phyloP scores from a whole-genome alignment of 2,888 invertebrate genomes.

The Protodeltote pygarga region DNA sequence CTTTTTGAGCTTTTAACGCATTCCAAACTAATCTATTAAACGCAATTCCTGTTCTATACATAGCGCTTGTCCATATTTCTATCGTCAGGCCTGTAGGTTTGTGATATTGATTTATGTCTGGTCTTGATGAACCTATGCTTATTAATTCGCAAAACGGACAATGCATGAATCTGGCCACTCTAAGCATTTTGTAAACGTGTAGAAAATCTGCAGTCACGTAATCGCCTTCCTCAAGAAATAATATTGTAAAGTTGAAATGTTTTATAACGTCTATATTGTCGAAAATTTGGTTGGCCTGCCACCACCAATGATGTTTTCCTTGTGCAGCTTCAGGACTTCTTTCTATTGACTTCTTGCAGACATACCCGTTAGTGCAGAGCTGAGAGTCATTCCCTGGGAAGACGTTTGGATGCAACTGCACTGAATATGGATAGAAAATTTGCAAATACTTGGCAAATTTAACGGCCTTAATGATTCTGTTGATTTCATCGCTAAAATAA shows the following conservation, averaged over 20 bases:
- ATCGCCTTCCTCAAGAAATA: constrained; percentile 57
- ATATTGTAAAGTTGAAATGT: constrained; percentile 40
- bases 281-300: constrained; percentile 62
- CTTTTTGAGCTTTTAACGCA: constrained; percentile 46
- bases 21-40: constrained; percentile 61
- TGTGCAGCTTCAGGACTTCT: constrained; percentile 53
- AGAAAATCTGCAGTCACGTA: constrained; percentile 61
- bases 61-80: constrained; percentile 48
- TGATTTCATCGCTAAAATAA: constrained; percentile 44
- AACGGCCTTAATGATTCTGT: constrained; percentile 37
- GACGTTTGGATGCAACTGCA: constrained; percentile 57
- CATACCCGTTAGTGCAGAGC: constrained; percentile 51
- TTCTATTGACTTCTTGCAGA: constrained; percentile 44
- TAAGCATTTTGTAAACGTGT: constrained; percentile 48
- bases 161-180: constrained; percentile 15
- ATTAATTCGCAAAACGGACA: constrained; percentile 60
- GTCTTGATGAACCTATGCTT: constrained; percentile 53
- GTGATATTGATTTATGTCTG: constrained; percentile 33
- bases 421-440: constrained; percentile 59
- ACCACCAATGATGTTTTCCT: constrained; percentile 67
- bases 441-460: constrained; percentile 44
- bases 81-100: constrained; percentile 30
- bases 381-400: constrained; percentile 60
- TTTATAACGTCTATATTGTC: constrained; percentile 46
- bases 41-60: constrained; percentile 52